These are phyloP conservation scores for Phanerotoma sp. DNA, from an alignment of 2,888 invertebrate genomes.

Conservation along the genomic window DNA sequence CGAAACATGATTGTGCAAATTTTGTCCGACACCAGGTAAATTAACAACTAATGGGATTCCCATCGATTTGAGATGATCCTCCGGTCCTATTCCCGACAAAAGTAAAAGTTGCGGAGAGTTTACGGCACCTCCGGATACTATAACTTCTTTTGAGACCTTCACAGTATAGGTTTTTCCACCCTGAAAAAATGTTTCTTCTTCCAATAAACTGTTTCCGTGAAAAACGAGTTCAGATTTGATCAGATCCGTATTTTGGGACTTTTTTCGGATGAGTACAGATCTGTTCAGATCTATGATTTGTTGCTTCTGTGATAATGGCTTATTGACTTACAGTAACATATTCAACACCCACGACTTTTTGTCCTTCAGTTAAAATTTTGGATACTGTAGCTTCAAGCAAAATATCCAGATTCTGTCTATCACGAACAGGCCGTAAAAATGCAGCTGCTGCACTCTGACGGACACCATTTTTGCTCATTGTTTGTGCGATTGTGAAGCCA, in stretches of 20 bases:
- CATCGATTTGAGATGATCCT: constrained; percentile 61
- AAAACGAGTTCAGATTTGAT: no score
- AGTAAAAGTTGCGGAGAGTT: constrained; percentile 70
- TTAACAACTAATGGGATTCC: constrained; percentile 64
- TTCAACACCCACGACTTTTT: constrained; percentile 63
- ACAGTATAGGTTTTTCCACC: constrained; percentile 30
- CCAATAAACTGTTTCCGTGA: no score
- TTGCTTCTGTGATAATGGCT: no score
- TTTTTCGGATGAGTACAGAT: no score
- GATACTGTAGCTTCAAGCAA: constrained; percentile 64
- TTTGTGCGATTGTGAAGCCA: constrained; percentile 68
- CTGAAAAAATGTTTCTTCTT: no score
- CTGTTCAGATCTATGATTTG: no score
- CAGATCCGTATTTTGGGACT: no score
- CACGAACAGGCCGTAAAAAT: constrained; percentile 61
- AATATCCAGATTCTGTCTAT: constrained; percentile 64
- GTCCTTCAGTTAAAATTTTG: constrained; percentile 60
- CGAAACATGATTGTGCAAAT: constrained; percentile 70
- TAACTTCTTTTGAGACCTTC: constrained; percentile 55
- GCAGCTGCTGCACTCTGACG: constrained; percentile 65
- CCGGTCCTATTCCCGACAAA: constrained; percentile 70
- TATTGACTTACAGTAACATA: constrained; percentile 55
- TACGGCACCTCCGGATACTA: constrained; percentile 65
- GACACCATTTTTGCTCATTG: constrained; percentile 65
- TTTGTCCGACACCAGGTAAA: constrained; percentile 69